Evolutionary conservation across 2,113 vertebrate genomes (phyloP).

Genomic region (Micromys minutus): DNA sequence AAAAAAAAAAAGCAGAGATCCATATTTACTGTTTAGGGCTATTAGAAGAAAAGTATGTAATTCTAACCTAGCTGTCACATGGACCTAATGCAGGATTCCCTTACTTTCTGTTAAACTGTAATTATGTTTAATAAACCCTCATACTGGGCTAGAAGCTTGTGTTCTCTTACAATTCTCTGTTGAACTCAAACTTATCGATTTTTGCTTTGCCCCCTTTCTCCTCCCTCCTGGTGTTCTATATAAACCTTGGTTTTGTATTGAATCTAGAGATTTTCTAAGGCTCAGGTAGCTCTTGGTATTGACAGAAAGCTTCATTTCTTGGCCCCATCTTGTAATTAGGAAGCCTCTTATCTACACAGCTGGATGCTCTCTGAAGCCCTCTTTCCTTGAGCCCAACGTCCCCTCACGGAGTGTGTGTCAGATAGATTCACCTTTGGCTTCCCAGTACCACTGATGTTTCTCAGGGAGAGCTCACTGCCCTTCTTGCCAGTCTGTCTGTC

Average conservation of each 20-base stretch:
- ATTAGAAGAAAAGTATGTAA: neutral
- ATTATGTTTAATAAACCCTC: neutral
- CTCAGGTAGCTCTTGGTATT: neutral
- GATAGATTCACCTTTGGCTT: neutral
- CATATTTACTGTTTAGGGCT: neutral
- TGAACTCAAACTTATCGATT: neutral
- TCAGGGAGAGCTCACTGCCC: neutral
- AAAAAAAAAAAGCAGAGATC: neutral
- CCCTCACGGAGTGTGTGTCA: neutral
- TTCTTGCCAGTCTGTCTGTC: neutral
- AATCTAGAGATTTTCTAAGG: constrained; percentile 28
- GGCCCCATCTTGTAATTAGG: neutral
- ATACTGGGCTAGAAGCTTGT: neutral
- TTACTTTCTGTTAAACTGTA: neutral
- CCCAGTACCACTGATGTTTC: neutral
- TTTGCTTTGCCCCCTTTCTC: neutral
- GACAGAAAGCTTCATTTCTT: neutral
- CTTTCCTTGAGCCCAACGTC: no score
- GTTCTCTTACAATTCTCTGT: neutral
- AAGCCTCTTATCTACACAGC: constrained; percentile 16
- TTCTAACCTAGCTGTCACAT: neutral
- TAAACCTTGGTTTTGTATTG: neutral
- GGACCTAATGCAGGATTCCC: neutral
- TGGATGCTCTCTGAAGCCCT: neutral
- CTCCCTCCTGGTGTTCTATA: neutral